Percentiles rank a stretch among this genome's conserved stretches.
Evolutionary conservation across 1,140 invertebrate species (phyloP).

Genomic region (Chionoecetes opilio): DNA sequence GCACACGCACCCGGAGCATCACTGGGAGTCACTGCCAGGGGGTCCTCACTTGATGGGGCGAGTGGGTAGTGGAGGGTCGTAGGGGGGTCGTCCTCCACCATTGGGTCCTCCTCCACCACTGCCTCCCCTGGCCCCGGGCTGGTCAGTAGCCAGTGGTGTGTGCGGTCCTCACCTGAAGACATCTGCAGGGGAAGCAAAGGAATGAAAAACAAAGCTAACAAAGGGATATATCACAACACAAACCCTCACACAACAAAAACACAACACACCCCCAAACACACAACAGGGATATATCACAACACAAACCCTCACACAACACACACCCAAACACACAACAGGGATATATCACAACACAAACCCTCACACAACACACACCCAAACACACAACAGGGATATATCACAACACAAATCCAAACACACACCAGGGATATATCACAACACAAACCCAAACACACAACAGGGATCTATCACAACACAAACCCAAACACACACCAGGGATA

Average conservation of each 20-base stretch:
- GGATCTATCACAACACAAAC: too few relatives aligned
- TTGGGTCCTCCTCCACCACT: conserved; percentile 61
- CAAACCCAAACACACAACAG: too few relatives aligned
- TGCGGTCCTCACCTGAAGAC: conserved; percentile 70
- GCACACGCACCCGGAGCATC: conserved; percentile 43
- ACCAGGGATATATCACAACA: too few relatives aligned
- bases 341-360: too few relatives aligned
- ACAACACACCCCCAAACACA: too few relatives aligned
- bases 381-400: too few relatives aligned
- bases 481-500: too few relatives aligned
- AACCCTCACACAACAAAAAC: background rate
- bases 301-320: too few relatives aligned
- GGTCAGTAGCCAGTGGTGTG: conserved; percentile 71
- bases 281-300: too few relatives aligned
- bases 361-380: too few relatives aligned
- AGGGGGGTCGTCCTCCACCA: conserved; percentile 38
- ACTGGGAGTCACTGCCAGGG: conserved; percentile 35
- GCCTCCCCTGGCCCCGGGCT: conserved; percentile 68
- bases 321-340: too few relatives aligned
- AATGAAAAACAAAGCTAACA: background rate
- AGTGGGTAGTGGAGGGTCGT: conserved; percentile 33
- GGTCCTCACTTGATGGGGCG: conserved; percentile 53
- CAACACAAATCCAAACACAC: too few relatives aligned
- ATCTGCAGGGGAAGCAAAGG: conserved; percentile 43
- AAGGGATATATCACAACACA: background rate